Percentiles rank a stretch among this genome's conserved stretches.
Evolutionary conservation across 2,888 invertebrate species (phyloP).

Genomic region (Piscicola geometra): DNA sequence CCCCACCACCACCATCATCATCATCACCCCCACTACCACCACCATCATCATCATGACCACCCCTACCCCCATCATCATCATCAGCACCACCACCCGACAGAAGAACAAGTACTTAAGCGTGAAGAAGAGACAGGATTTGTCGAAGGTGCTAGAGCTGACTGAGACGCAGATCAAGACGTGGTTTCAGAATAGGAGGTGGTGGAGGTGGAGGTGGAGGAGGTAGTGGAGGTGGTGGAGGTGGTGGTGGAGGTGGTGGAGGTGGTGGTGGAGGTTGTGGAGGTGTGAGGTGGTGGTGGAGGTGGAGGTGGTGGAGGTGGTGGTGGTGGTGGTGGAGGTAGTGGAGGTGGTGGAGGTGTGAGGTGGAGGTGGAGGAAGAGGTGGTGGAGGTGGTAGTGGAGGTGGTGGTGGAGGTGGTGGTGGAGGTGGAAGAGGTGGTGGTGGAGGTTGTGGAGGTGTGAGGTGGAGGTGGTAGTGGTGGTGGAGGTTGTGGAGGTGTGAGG

Average conservation of each 20-base stretch:
- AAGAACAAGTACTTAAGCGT: slow-evolving; percentile 92
- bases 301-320: background rate
- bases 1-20: no score
- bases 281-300: background rate
- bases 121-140: slow-evolving; percentile 86
- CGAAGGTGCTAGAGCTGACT: slow-evolving; percentile 78
- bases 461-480: background rate
- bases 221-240: no score
- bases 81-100: slow-evolving; percentile 52
- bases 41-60: no score
- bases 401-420: background rate
- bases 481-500: no score
- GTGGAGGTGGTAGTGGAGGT: slow-evolving; percentile 19
- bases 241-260: background rate
- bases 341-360: background rate
- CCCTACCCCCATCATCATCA: no score
- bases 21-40: no score
- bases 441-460: background rate
- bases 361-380: background rate
- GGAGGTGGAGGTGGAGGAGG: no score
- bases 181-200: slow-evolving; percentile 81
- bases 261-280: background rate
- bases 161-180: slow-evolving; percentile 95
- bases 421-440: background rate
- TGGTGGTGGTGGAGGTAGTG: background rate